Percentiles rank a stretch among this genome's conserved stretches.
phyloP scores from a whole-genome alignment of 92 coral and sea anemone species.

The Palythoa heliodiscus region DNA sequence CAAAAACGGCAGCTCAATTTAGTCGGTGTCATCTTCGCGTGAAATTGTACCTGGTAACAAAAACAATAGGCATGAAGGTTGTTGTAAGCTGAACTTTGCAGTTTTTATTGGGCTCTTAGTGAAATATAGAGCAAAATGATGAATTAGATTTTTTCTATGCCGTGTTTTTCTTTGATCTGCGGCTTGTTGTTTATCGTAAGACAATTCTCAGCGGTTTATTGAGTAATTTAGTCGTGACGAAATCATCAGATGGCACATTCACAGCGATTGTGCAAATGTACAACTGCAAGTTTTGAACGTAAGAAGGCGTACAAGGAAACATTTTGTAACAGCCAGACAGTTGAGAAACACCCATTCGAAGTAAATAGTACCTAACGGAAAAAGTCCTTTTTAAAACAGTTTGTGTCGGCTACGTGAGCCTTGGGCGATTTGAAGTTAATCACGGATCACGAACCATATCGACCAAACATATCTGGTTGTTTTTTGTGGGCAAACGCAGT shows the following conservation, averaged over 20 bases:
- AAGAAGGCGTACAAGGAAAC: not conserved
- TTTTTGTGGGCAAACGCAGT: conserved; percentile 15
- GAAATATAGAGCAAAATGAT: not conserved
- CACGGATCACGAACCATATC: conserved; percentile 29
- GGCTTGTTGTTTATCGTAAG: not conserved
- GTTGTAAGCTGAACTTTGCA: not conserved
- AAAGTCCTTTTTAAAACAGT: not conserved
- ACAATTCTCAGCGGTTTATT: conserved; percentile 39
- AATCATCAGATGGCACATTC: conserved; percentile 42
- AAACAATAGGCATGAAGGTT: conserved; percentile 13
- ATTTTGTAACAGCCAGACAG: not conserved
- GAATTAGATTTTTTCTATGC: not conserved
- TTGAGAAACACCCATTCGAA: not conserved
- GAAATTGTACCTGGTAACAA: conserved; percentile 9
- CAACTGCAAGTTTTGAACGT: not conserved
- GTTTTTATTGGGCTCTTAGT: not conserved
- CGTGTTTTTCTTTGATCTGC: not conserved
- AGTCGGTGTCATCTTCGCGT: conserved; percentile 32
- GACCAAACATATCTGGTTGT: conserved; percentile 29
- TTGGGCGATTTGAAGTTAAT: conserved; percentile 25
- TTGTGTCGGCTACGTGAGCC: conserved; percentile 25
- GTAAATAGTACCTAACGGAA: not conserved
- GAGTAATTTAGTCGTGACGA: conserved; percentile 40
- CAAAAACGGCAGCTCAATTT: conserved; percentile 15
- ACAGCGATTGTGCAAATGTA: conserved; percentile 31